Percentiles rank a stretch among this genome's conserved stretches.
Evolutionary conservation across 35 echinoderm and acorn worm genomes (phyloP).

Genomic region (Apostichopus japonicus): DNA sequence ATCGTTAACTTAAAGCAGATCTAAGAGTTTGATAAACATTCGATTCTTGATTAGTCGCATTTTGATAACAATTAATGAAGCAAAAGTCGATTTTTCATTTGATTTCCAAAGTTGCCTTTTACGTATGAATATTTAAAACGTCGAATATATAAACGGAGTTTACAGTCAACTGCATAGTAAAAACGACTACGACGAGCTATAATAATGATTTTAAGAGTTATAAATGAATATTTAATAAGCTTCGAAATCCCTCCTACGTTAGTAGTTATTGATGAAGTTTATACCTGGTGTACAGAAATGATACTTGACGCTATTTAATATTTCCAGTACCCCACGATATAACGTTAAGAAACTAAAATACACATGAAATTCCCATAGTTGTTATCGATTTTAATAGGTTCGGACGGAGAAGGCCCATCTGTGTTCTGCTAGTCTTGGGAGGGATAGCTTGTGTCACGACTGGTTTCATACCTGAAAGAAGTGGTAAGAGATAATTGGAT

Average conservation of each 20-base stretch:
- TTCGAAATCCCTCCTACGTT: conserved; percentile 13
- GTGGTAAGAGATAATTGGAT: neutral
- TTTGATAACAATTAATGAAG: no score
- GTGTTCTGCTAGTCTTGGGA: neutral
- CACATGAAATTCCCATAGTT: no score
- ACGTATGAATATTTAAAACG: neutral
- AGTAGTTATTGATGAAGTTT: conserved; percentile 15
- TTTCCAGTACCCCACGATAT: conserved; percentile 7
- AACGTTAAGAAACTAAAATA: neutral
- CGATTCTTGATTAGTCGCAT: no score
- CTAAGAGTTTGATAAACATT: no score
- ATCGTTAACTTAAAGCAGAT: neutral
- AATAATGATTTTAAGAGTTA: conserved; percentile 9
- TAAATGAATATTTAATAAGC: conserved; percentile 16
- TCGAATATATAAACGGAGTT: conserved; percentile 15
- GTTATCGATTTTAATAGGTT: neutral
- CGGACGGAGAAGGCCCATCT: conserved; percentile 34
- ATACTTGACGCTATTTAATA: conserved; percentile 15
- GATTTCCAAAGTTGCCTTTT: neutral
- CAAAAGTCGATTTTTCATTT: no score
- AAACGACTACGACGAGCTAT: conserved; percentile 13
- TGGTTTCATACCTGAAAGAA: conserved; percentile 32
- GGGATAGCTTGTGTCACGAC: conserved; percentile 29
- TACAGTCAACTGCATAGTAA: conserved; percentile 14
- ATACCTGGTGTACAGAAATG: neutral